phyloP scores from a whole-genome alignment of 2,888 invertebrate species.

The Hoplodrina blanda region DNA sequence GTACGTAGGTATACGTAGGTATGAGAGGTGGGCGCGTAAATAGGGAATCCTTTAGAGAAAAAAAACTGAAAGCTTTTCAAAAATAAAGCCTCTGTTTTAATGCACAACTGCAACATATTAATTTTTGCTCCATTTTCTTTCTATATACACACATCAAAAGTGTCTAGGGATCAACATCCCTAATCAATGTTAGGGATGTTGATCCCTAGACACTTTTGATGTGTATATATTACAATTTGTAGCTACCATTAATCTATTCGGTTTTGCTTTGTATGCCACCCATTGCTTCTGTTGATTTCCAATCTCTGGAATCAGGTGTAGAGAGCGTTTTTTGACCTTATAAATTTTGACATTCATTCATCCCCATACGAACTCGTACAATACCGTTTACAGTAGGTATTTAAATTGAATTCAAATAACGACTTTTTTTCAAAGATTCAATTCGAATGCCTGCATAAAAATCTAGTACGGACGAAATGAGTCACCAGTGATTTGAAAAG shows the following conservation, averaged over 20 bases:
- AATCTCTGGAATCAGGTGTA: conserved; percentile 3
- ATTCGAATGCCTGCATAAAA: conserved; percentile 76
- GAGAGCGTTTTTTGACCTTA: conserved; percentile 29
- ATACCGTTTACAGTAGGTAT: conserved; percentile 59
- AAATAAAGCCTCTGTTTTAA: no score
- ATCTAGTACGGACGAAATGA: conserved; percentile 79
- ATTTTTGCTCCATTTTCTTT: no score
- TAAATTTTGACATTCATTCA: conserved; percentile 19
- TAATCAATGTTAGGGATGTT: no score
- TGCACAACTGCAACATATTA: no score
- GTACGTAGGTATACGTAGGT: no score
- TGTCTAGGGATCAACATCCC: no score
- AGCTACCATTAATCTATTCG: not conserved
- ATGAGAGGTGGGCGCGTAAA: no score
- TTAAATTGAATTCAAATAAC: conserved; percentile 69
- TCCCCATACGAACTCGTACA: conserved; percentile 44
- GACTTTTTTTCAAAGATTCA: conserved; percentile 65
- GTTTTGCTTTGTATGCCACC: conserved; percentile 9
- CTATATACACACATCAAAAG: no score
- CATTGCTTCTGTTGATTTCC: conserved; percentile 15
- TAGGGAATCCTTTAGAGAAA: no score
- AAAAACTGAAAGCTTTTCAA: no score
- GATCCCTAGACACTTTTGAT: no score
- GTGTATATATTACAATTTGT: not conserved
- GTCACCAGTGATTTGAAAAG: conserved; percentile 85